Base-by-base conservation (phyloP, 2,797 vertebrate genomes). In the Falco peregrinus region DNA sequence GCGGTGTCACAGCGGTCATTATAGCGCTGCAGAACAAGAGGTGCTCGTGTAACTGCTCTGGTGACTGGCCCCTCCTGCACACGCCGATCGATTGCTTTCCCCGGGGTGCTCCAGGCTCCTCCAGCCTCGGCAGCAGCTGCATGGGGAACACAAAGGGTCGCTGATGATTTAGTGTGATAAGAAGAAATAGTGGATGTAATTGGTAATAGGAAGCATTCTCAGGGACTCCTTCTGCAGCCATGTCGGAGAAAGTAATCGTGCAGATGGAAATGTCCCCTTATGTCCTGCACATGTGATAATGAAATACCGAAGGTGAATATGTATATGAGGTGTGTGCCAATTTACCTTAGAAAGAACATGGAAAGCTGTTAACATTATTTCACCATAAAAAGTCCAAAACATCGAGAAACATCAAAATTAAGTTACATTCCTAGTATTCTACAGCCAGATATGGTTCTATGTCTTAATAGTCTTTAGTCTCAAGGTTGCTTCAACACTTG, bases 181-280 rank as follows among this genome's bases (percentile, higher is more conserved):
- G 74, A 43, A 59, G 7, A 89, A 77, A 78, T 70, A 33, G 21
- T 20, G 47, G 17, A 19, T 60, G 18, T 16, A 51, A 33, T 26
- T 45, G 15, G 5, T 47, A 15, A 15, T 33, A 68, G 56, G 16
- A 45, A 60, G 4, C 21, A 67, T 47, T 84, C 26, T 24, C 48
- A 39, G 16, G 10, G 14, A 56, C 41, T 33, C 20, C 20, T 54
- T 77, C 33, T 70, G 35, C 53, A 81, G 61, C 29, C 35, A 8
- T 1, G 3, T n/a, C 39, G 60, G 21, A 60, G 45, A 54, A 75
- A 17, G 4, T 10, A 80, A 51, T 29, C 2, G 0, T 1, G 6
- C 28, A 43, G 57, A 16, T 9, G 26, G 16, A 70, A 73, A 81
- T 16, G 7, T 31, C 8, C 16, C 14, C 29, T 64, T 84, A 24